Base-by-base conservation (phyloP, 2,113 vertebrate species). In the Microtus richardsoni region DNA sequence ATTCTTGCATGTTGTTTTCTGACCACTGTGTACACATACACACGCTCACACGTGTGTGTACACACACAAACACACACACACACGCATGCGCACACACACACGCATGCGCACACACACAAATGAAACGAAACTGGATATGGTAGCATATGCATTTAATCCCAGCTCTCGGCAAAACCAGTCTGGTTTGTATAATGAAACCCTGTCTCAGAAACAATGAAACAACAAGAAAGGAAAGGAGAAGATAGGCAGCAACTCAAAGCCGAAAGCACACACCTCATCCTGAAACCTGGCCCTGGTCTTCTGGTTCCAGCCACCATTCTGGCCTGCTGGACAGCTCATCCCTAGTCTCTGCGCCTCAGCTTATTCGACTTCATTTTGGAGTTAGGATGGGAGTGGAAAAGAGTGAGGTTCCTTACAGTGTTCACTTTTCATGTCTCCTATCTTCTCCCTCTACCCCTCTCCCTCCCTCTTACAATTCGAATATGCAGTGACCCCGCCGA, bases 401-500 rank as follows among this genome's bases (percentile, higher is more conserved):
- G 68, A 44, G n/a, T 39, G 26, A 89, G 64, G 22, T 36, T 7
- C 36, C 24, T 62, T 66, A 52, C 24, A 3, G 33, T 26, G 26
- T 36, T 41, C 47, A 39, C 3, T 4, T 70, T 44, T 66, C 3
- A 0, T 5, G n/a, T 41, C 44, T 83, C n/a, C 11, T 5, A 2
- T 28, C 28, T 22, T 39, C 26, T 11, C 5, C 10, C 36, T 14
- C 17, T 16, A 7, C 6, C 26, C 44, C 11, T 30, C 28, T 58
- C 24, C n/a, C 30, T 54, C 44, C 54, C 47, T 16, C 1, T 5
- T 54, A 22, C 2, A 4, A 19, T 70, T 54, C 39, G 22, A 39
- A 19, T 0, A 21, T 33, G 58, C 36, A 47, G 3, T 2, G 10
- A 41, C 17, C 62, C 17, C 62, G 49, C 30, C 0, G 1, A 7